These are phyloP conservation scores for Hesperia comma DNA, from an alignment of 2,888 invertebrate genomes.

Conservation along the genomic window DNA sequence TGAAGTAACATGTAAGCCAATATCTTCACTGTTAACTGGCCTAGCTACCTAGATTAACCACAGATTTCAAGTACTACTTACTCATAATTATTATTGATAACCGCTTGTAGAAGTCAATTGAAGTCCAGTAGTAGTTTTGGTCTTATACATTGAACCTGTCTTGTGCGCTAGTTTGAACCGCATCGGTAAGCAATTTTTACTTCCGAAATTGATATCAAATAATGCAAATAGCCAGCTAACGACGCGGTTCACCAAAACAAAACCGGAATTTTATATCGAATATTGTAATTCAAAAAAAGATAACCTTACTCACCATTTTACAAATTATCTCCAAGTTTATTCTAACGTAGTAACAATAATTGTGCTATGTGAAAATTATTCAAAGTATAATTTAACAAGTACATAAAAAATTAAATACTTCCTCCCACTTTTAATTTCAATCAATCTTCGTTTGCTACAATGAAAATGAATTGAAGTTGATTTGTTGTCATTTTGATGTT, in stretches of 20 bases:
- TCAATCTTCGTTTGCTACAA: too few species aligned
- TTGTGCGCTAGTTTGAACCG: neutral
- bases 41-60: too few species aligned
- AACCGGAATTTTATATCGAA: neutral
- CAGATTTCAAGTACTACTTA: neutral
- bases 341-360: neutral
- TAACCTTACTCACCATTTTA: constrained; percentile 9
- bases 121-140: neutral
- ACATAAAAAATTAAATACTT: neutral
- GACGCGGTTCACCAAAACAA: neutral
- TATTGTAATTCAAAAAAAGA: neutral
- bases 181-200: neutral
- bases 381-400: neutral
- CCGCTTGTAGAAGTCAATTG: neutral
- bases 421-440: neutral
- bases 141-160: neutral
- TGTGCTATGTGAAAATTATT: neutral
- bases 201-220: neutral
- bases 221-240: neutral
- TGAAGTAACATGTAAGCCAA: too few species aligned
- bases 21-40: too few species aligned
- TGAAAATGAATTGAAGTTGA: too few species aligned
- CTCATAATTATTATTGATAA: neutral
- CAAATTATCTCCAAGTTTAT: neutral
- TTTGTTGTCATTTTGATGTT: too few species aligned